These are phyloP conservation scores for Lutjanus erythropterus DNA, from an alignment of 2,113 vertebrate species.

Conservation along the genomic window DNA sequence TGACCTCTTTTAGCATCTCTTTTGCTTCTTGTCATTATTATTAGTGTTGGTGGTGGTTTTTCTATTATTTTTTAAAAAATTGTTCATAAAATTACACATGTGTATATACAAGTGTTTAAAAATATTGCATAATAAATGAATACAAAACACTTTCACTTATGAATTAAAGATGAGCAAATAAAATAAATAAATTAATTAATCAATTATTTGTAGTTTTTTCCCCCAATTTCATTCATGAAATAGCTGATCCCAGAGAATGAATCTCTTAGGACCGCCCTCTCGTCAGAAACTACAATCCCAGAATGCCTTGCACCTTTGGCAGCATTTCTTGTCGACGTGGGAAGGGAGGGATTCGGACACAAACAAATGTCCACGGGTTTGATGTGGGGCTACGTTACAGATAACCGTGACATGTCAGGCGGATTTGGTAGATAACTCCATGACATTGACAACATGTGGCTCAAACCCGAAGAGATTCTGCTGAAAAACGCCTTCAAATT, in stretches of 20 bases:
- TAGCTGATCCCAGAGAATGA: neutral
- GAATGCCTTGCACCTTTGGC: conserved; percentile 77
- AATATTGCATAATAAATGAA: too few species aligned
- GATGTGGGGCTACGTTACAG: conserved; percentile 40
- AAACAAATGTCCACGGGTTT: conserved; percentile 79
- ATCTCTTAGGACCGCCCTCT: neutral
- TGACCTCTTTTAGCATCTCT: too few species aligned
- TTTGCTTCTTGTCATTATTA: too few species aligned
- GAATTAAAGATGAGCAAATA: neutral
- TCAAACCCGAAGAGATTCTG: conserved; percentile 96
- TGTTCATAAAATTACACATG: too few species aligned
- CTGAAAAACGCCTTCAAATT: conserved; percentile 96
- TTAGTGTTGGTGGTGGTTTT: too few species aligned
- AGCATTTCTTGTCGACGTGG: conserved; percentile 88
- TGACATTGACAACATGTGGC: conserved; percentile 89
- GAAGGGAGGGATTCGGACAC: conserved; percentile 80
- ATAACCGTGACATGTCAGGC: conserved; percentile 73
- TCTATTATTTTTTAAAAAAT: too few species aligned
- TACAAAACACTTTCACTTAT: too few species aligned
- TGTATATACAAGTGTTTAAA: too few species aligned
- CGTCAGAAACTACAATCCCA: conserved; percentile 83
- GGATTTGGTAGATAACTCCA: conserved; percentile 36
- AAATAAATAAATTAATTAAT: neutral
- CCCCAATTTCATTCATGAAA: conserved; percentile 15
- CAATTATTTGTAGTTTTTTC: fast-evolving